These are phyloP conservation scores for Jacana jacana DNA, from an alignment of 2,113 vertebrate genomes.

Conservation along the genomic window DNA sequence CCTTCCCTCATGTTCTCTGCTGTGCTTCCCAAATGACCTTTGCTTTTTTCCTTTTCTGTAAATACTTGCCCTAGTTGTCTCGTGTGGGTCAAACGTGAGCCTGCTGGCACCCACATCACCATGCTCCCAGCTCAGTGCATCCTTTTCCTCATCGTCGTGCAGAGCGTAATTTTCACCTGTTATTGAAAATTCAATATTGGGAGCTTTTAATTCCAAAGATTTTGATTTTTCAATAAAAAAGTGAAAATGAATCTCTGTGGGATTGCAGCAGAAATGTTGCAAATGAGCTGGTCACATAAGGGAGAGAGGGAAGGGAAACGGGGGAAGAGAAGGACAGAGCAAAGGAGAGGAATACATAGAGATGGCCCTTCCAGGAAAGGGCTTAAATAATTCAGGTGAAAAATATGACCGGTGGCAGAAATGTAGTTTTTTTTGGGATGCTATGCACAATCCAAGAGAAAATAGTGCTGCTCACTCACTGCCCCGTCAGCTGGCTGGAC, in stretches of 20 bases:
- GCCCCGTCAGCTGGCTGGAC: background rate
- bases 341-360: background rate
- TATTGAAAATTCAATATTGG: slow-evolving; percentile 76
- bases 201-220: slow-evolving; percentile 73
- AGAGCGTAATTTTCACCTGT: slow-evolving; percentile 78
- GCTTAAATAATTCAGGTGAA: background rate
- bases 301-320: background rate
- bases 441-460: background rate
- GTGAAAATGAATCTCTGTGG: slow-evolving; percentile 76
- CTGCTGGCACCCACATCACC: background rate
- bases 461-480: background rate
- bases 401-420: background rate
- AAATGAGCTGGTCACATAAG: slow-evolving; percentile 16
- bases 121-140: background rate
- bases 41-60: background rate
- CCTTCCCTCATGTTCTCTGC: background rate
- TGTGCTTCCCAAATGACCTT: background rate
- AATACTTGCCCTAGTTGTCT: background rate
- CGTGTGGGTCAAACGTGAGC: background rate
- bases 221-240: slow-evolving; percentile 77
- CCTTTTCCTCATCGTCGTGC: slow-evolving; percentile 45
- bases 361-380: background rate
- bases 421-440: background rate
- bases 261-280: slow-evolving; percentile 61
- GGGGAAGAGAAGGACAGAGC: background rate